Conservation (phyloP, 2,888 invertebrate species). For the Dicyrtoma fusca region DNA sequence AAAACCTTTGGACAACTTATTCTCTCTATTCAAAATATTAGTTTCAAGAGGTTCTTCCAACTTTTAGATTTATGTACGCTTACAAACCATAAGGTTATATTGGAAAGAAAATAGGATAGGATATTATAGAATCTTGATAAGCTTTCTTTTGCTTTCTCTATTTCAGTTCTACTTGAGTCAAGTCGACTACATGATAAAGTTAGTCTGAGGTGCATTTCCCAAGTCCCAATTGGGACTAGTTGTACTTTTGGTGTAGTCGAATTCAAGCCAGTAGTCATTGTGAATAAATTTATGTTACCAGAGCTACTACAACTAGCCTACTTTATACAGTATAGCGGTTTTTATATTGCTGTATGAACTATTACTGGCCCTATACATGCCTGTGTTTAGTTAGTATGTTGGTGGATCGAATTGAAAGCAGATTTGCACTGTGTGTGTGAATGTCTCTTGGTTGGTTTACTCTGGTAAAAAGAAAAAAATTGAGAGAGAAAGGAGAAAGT, state of each 20-base stretch:
- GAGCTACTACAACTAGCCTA: not conserved
- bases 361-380: not conserved
- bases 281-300: too few relatives aligned
- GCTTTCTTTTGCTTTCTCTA: conserved; percentile 3
- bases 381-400: conserved; percentile 8
- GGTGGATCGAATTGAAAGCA: conserved; percentile 33
- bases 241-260: not conserved
- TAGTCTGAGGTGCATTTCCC: conserved; percentile 1
- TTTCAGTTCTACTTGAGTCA: not conserved
- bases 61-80: too few relatives aligned
- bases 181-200: not conserved
- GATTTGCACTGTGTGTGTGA: conserved; percentile 33
- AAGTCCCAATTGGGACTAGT: conserved; percentile 4
- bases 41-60: not conserved
- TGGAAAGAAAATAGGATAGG: conserved; percentile 1
- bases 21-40: too few relatives aligned
- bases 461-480: conserved; percentile 14
- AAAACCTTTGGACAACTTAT: not conserved
- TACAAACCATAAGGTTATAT: too few relatives aligned
- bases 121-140: conserved; percentile 17
- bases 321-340: not conserved
- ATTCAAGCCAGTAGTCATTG: not conserved
- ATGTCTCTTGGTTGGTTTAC: conserved; percentile 17
- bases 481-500: not conserved
- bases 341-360: too few relatives aligned